A percentile compares a stretch with the other conserved stretches of the same genome.
phyloP scores from a whole-genome alignment of 2,113 vertebrate genomes.

The Hypocryptadius cinnamomeus region DNA sequence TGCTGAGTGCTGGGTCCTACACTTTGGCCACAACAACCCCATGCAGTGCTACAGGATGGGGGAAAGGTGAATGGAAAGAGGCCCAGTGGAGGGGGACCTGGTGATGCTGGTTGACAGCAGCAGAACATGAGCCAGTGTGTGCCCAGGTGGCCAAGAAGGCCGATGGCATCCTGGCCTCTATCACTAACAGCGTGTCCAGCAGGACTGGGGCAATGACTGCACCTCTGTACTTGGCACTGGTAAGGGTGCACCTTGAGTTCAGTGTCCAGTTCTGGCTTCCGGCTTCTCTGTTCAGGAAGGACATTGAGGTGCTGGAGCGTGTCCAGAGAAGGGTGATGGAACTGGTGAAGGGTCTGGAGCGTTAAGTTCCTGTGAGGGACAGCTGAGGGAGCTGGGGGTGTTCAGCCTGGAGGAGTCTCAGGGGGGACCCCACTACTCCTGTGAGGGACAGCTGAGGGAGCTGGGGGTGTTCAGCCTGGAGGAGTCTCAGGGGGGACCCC shows the following conservation, averaged over 20 bases:
- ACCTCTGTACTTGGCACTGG: fast-evolving
- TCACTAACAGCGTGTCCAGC: fast-evolving
- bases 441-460: no score
- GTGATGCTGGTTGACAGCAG: neutral
- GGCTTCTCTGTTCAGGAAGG: neutral
- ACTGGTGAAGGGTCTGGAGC: neutral
- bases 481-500: fast-evolving
- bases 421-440: fast-evolving
- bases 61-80: neutral
- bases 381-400: neutral
- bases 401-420: neutral
- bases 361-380: no score
- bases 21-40: neutral
- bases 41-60: no score
- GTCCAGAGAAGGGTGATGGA: neutral
- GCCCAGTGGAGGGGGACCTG: no score
- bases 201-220: fast-evolving
- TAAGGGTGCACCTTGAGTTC: neutral
- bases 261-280: no score
- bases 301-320: no score
- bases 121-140: no score
- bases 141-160: neutral
- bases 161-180: neutral
- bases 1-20: neutral
- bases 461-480: neutral